phyloP scores from a whole-genome alignment of 2,113 vertebrate species.

The Herpetotheres cachinnans region DNA sequence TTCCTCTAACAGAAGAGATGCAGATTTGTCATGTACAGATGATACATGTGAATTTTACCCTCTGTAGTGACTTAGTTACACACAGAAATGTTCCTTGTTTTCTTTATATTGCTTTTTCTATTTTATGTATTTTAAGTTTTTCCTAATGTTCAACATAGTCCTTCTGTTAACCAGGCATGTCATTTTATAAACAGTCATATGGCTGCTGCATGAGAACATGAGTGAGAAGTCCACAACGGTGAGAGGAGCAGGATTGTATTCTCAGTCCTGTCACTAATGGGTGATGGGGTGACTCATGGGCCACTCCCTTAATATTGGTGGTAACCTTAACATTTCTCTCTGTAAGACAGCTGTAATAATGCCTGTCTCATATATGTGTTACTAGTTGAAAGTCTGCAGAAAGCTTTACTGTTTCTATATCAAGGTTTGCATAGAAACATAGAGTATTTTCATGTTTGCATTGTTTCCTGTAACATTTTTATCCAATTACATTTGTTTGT shows the following conservation, averaged over 20 bases:
- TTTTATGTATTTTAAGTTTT: background rate
- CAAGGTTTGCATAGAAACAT: background rate
- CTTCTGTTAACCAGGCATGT: background rate
- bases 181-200: background rate
- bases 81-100: background rate
- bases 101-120: background rate
- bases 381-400: background rate
- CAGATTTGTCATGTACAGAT: background rate
- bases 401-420: background rate
- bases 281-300: background rate
- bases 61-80: background rate
- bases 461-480: background rate
- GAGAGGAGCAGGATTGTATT: background rate
- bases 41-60: background rate
- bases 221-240: background rate
- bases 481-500: background rate
- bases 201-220: background rate
- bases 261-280: background rate
- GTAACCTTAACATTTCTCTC: background rate
- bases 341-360: background rate
- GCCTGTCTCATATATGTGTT: background rate
- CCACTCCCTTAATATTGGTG: background rate
- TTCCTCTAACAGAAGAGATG: background rate
- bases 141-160: background rate
- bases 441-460: background rate